phyloP scores from a whole-genome alignment of 2,113 vertebrate genomes.

The Antennarius striatus region DNA sequence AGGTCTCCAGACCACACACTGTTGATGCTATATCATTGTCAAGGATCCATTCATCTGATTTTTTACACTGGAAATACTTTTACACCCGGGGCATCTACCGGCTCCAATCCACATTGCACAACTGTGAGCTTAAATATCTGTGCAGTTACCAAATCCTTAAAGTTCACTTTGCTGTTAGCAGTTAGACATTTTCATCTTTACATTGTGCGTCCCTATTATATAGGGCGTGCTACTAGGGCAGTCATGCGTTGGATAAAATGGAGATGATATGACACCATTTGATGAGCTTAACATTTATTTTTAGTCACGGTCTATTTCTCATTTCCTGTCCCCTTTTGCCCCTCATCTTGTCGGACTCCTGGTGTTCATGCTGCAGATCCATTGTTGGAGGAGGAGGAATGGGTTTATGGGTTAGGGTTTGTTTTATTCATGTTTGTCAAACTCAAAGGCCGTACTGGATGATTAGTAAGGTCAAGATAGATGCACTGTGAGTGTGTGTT shows the following conservation, averaged over 20 bases:
- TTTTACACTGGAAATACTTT: neutral
- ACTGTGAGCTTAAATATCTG: conserved; percentile 3
- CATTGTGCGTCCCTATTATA: conserved; percentile 2
- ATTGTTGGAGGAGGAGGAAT: neutral
- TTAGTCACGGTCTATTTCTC: conserved; percentile 51
- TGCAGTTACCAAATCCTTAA: neutral
- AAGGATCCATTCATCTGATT: neutral
- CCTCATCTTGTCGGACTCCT: neutral
- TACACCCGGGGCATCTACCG: neutral
- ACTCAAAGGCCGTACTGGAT: neutral
- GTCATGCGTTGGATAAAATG: conserved; percentile 12
- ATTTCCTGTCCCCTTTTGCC: conserved; percentile 34
- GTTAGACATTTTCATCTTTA: conserved; percentile 5
- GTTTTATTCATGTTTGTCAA: neutral
- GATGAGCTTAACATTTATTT: conserved; percentile 40
- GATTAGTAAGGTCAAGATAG: neutral
- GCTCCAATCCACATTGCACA: conserved; percentile 4
- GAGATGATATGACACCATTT: conserved; percentile 25
- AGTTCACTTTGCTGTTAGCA: neutral
- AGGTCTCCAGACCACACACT: too few species aligned
- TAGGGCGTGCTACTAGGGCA: conserved; percentile 1
- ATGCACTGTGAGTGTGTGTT: conserved; percentile 11
- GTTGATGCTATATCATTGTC: neutral
- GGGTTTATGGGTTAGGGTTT: neutral
- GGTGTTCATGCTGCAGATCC: neutral